phyloP scores from a whole-genome alignment of 2,113 vertebrate species.

The Tinamus guttatus region DNA sequence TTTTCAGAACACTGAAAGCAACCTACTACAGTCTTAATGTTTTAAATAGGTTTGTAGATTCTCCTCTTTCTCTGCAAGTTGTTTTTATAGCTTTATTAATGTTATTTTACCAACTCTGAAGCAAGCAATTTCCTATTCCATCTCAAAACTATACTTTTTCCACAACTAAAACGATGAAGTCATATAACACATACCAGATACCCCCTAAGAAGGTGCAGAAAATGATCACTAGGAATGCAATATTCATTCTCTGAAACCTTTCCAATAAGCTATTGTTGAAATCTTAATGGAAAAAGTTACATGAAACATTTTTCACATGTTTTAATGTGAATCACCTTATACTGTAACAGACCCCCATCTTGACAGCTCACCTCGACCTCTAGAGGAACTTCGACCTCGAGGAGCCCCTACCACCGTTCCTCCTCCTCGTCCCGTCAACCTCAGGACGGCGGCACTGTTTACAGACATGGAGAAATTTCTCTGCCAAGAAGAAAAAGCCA shows the following conservation, averaged over 20 bases:
- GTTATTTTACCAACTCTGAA: background rate
- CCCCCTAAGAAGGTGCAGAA: background rate
- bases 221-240: background rate
- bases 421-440: slow-evolving; percentile 89
- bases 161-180: background rate
- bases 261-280: background rate
- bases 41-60: background rate
- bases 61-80: background rate
- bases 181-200: accelerated
- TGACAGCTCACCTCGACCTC: slow-evolving; percentile 92
- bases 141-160: background rate
- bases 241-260: background rate
- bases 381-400: slow-evolving; percentile 97
- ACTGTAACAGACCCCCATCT: background rate
- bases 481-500: slow-evolving; percentile 77
- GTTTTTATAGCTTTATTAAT: background rate
- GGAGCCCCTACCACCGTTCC: slow-evolving; percentile 92
- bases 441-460: slow-evolving; percentile 96
- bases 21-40: background rate
- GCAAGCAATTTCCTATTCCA: background rate
- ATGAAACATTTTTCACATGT: background rate
- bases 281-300: background rate
- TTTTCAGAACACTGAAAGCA: background rate
- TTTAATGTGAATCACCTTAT: background rate
- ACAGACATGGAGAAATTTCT: slow-evolving; percentile 99